A percentile compares a stretch with the other conserved stretches of the same genome.
phyloP scores from a whole-genome alignment of 2,888 invertebrate genomes.

The Cryptocheilus praepositus region DNA sequence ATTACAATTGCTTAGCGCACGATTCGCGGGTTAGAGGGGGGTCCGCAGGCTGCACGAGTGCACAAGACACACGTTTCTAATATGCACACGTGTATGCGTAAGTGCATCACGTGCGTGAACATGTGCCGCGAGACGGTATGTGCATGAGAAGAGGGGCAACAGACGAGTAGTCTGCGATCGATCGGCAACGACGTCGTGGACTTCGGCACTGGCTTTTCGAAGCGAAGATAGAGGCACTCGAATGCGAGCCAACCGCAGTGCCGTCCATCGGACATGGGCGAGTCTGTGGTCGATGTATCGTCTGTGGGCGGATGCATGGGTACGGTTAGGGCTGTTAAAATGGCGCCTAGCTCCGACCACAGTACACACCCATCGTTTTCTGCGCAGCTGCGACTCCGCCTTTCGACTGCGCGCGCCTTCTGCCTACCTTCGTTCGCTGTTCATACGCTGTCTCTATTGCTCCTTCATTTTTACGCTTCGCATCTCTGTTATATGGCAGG shows the following conservation, averaged over 20 bases:
- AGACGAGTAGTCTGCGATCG: slow-evolving; percentile 34
- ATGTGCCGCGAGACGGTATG: background rate
- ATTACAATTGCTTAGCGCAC: no score
- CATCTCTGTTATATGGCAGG: no score
- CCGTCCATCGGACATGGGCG: slow-evolving; percentile 33
- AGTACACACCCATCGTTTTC: slow-evolving; percentile 26
- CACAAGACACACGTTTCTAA: no score
- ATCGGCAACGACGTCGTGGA: slow-evolving; percentile 43
- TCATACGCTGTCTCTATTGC: no score
- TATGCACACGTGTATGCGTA: no score
- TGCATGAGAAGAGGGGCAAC: background rate
- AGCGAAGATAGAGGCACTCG: background rate
- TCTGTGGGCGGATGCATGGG: slow-evolving; percentile 37
- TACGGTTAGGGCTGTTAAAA: slow-evolving; percentile 35
- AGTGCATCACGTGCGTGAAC: background rate
- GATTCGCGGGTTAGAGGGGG: no score
- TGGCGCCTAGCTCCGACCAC: slow-evolving; percentile 41
- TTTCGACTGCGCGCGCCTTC: slow-evolving; percentile 41
- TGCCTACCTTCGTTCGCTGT: no score
- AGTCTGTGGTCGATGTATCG: slow-evolving; percentile 42
- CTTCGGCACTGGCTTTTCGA: slow-evolving; percentile 14
- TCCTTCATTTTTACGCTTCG: no score
- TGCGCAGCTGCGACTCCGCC: slow-evolving; percentile 49
- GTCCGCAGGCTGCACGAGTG: no score
- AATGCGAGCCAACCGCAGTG: slow-evolving; percentile 36